phyloP scores from a whole-genome alignment of 2,888 invertebrate genomes.

The Luperina testacea region DNA sequence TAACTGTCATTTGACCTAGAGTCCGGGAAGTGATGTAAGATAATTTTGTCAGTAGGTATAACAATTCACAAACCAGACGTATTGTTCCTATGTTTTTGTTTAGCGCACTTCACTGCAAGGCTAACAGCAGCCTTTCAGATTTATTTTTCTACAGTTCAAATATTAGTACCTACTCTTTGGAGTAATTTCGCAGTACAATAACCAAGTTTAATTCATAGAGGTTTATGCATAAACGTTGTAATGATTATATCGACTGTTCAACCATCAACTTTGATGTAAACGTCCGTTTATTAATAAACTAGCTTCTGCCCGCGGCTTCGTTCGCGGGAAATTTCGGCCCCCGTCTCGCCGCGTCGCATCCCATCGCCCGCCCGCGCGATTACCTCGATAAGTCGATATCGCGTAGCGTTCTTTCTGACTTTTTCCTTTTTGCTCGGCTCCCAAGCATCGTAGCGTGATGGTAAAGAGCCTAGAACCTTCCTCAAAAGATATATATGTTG shows the following conservation, averaged over 20 bases:
- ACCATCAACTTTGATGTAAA: neutral
- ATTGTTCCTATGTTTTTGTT: conserved; percentile 43
- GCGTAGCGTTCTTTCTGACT: no score
- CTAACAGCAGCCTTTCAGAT: conserved; percentile 13
- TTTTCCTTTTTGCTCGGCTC: no score
- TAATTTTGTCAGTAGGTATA: conserved; percentile 11
- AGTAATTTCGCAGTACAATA: neutral
- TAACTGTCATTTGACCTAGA: conserved; percentile 31
- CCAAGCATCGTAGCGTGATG: no score
- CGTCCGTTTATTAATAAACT: neutral
- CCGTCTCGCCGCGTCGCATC: no score
- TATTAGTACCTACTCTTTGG: neutral
- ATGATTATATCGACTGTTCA: neutral
- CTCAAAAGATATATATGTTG: no score
- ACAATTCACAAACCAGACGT: conserved; percentile 8
- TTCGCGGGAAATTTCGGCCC: no score
- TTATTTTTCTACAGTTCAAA: neutral
- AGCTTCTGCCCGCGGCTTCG: no score
- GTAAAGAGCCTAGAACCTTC: no score
- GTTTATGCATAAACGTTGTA: neutral
- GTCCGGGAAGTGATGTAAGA: conserved; percentile 34
- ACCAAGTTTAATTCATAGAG: neutral
- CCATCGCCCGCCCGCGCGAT: no score
- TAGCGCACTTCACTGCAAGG: conserved; percentile 14
- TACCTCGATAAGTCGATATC: no score